These are phyloP conservation scores for Deroplatys truncata DNA, from an alignment of 2,888 invertebrate genomes.

Conservation along the genomic window DNA sequence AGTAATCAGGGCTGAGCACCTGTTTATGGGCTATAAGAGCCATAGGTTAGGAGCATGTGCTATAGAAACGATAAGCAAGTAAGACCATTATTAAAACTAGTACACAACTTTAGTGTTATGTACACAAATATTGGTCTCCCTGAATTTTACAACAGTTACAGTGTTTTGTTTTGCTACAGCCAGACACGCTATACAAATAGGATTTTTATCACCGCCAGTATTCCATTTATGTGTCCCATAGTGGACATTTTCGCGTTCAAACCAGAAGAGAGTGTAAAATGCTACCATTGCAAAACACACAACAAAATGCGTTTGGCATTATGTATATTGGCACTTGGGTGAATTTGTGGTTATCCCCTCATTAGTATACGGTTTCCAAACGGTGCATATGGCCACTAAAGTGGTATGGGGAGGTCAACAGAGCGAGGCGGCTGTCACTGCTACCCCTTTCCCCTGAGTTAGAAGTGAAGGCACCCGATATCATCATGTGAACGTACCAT, in stretches of 20 bases:
- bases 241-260: background rate
- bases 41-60: too few species aligned
- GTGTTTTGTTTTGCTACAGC: too few species aligned
- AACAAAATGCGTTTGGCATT: background rate
- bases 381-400: background rate
- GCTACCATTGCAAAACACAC: background rate
- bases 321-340: background rate
- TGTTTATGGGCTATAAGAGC: too few species aligned
- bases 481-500: too few species aligned
- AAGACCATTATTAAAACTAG: too few species aligned
- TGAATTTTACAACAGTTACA: too few species aligned
- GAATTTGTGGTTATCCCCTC: background rate
- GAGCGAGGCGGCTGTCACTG: background rate
- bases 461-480: too few species aligned
- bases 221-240: background rate
- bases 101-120: too few species aligned
- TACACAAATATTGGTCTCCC: too few species aligned
- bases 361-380: background rate
- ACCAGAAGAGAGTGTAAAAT: background rate
- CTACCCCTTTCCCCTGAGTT: too few species aligned
- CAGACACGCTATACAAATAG: background rate
- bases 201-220: background rate
- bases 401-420: background rate
- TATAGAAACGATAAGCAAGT: too few species aligned
- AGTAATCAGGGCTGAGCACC: too few species aligned